A percentile compares a stretch with the other conserved stretches of the same genome.
phyloP scores from a whole-genome alignment of 1,140 invertebrate species.

The Drosophila bifasciata region DNA sequence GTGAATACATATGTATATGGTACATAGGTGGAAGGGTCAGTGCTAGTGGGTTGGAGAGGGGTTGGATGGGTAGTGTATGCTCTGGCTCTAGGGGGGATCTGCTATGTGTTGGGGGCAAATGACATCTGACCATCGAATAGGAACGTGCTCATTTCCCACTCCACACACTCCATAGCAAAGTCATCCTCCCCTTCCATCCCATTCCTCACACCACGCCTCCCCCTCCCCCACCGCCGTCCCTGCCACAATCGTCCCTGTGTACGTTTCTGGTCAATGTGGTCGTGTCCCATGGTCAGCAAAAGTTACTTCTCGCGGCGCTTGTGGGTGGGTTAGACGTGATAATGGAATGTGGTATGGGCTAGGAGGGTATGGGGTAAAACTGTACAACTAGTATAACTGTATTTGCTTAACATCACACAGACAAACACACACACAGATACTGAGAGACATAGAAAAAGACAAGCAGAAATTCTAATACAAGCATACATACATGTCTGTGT shows the following conservation, averaged over 20 bases:
- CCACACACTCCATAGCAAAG: no score
- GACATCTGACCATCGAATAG: conserved; percentile 60
- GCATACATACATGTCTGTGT: background rate
- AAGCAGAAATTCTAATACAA: conserved; percentile 7
- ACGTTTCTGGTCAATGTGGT: conserved; percentile 43
- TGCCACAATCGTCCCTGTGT: background rate
- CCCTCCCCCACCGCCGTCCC: no score
- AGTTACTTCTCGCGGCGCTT: conserved; percentile 57
- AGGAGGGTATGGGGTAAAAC: background rate
- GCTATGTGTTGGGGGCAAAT: conserved; percentile 17
- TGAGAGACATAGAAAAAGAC: conserved; percentile 14
- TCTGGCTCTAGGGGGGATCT: no score
- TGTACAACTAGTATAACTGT: conserved; percentile 52
- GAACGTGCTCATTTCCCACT: conserved; percentile 45
- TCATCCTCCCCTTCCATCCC: background rate
- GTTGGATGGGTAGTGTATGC: no score
- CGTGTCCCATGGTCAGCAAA: conserved; percentile 77
- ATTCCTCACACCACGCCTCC: conserved; percentile 4
- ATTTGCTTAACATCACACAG: conserved; percentile 62
- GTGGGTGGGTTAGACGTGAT: background rate
- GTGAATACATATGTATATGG: no score
- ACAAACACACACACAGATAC: conserved; percentile 13
- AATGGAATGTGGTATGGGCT: conserved; percentile 7
- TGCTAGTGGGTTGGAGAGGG: background rate
- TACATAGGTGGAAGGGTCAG: no score